Evolutionary conservation across 1,140 invertebrate genomes (phyloP).

Genomic region (Pseudomyrmex flavicornis): DNA sequence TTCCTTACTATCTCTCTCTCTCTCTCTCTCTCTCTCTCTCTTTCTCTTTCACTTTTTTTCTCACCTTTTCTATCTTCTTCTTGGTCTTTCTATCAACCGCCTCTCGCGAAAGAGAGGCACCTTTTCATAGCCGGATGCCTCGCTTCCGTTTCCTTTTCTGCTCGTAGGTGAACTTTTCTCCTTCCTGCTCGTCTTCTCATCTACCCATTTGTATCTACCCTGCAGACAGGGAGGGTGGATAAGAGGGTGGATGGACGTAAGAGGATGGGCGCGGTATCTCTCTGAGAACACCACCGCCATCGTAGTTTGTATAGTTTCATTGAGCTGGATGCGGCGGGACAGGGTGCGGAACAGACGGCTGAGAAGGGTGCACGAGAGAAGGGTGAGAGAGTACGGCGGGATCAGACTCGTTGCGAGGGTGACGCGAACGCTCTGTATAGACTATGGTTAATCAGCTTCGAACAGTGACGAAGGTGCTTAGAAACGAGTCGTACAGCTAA

Average conservation of each 20-base stretch:
- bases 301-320: slow-evolving; percentile 68
- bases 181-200: slow-evolving; percentile 22
- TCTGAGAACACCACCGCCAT: slow-evolving; percentile 3
- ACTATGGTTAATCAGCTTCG: slow-evolving; percentile 56
- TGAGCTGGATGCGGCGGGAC: slow-evolving; percentile 63
- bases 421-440: slow-evolving; percentile 32
- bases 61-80: background rate
- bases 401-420: slow-evolving; percentile 58
- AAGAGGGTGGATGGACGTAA: background rate
- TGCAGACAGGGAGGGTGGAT: slow-evolving; percentile 36
- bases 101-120: slow-evolving; percentile 36
- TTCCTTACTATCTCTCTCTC: background rate
- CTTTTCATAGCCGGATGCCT: slow-evolving; percentile 52
- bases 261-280: slow-evolving; percentile 41
- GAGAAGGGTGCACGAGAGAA: slow-evolving; percentile 32
- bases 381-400: background rate
- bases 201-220: slow-evolving; percentile 35
- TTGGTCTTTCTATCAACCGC: slow-evolving; percentile 38
- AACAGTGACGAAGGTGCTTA: slow-evolving; percentile 41
- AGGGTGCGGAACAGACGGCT: slow-evolving; percentile 55
- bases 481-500: slow-evolving; percentile 13
- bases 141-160: slow-evolving; percentile 57
- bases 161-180: slow-evolving; percentile 23
- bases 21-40: background rate
- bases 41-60: background rate